Percentiles rank a stretch among this genome's conserved stretches.
These are phyloP conservation scores for Nanorana parkeri DNA, from an alignment of 2,113 vertebrate species.

Conservation along the genomic window DNA sequence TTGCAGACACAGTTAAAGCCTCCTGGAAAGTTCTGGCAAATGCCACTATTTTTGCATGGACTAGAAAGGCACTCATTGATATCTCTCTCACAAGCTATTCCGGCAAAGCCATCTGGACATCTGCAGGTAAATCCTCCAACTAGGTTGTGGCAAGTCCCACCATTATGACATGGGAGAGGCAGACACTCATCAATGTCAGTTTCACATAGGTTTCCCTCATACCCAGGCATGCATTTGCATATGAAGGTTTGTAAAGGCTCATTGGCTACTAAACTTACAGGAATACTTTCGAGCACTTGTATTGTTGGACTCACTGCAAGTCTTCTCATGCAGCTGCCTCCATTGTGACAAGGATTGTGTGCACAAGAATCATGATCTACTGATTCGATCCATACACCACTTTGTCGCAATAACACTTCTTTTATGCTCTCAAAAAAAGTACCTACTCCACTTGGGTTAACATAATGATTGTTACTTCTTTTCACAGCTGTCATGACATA, in stretches of 20 bases:
- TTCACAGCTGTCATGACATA: conserved; percentile 90
- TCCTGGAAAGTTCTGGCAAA: conserved; percentile 96
- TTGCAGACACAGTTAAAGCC: conserved; percentile 94
- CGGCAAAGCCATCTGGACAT: conserved; percentile 90
- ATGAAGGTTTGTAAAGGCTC: conserved; percentile 85
- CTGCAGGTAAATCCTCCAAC: conserved; percentile 94
- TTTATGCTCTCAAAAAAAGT: conserved; percentile 98
- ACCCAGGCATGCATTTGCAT: conserved; percentile 90
- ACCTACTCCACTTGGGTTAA: conserved; percentile 89
- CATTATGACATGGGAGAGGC: conserved; percentile 92
- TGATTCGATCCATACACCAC: conserved; percentile 87
- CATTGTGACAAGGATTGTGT: conserved; percentile 90
- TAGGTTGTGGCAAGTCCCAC: conserved; percentile 91
- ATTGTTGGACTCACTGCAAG: conserved; percentile 78
- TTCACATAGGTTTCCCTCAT: conserved; percentile 85
- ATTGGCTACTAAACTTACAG: conserved; percentile 87
- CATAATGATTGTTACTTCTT: conserved; percentile 83
- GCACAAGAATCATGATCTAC: conserved; percentile 92
- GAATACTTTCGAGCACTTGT: conserved; percentile 82
- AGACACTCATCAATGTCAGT: conserved; percentile 90
- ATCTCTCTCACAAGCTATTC: conserved; percentile 94
- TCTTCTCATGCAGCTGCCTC: conserved; percentile 87
- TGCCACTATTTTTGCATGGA: conserved; percentile 89
- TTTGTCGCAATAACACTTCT: conserved; percentile 88
- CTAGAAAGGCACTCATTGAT: conserved; percentile 92